These are phyloP conservation scores for Megalonaias nervosa DNA, from an alignment of 1,140 invertebrate genomes.

Conservation along the genomic window DNA sequence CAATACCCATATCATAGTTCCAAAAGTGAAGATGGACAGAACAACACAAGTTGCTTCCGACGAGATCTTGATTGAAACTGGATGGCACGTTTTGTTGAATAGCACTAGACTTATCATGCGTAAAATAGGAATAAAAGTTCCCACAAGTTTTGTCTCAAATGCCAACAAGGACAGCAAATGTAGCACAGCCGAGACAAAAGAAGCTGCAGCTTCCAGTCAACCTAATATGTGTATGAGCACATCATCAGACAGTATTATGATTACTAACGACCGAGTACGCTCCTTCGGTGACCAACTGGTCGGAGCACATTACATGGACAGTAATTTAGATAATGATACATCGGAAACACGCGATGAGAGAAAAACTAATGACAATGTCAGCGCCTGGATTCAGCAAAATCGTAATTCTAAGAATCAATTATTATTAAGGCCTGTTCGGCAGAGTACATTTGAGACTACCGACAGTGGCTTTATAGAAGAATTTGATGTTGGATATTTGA, in stretches of 20 bases:
- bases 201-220: no score
- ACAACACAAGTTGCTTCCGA: conserved; percentile 10
- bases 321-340: no score
- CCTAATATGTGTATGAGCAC: no score
- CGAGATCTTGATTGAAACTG: conserved; percentile 23
- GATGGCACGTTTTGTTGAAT: conserved; percentile 18
- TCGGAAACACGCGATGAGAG: not conserved
- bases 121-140: conserved; percentile 10
- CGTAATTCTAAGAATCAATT: not conserved
- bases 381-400: conserved; percentile 32
- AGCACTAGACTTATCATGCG: conserved; percentile 8
- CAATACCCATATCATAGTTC: conserved; percentile 11
- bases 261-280: no score
- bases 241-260: no score
- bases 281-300: no score
- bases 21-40: conserved; percentile 29
- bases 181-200: no score
- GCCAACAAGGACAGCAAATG: no score
- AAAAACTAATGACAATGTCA: conserved; percentile 7
- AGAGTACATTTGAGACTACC: conserved; percentile 21
- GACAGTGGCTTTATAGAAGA: conserved; percentile 34
- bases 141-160: not conserved
- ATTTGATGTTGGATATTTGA: not conserved
- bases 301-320: no score
- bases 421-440: conserved; percentile 9